Conservation (phyloP, 2,113 vertebrate species). For the Corythaeola cristata region DNA sequence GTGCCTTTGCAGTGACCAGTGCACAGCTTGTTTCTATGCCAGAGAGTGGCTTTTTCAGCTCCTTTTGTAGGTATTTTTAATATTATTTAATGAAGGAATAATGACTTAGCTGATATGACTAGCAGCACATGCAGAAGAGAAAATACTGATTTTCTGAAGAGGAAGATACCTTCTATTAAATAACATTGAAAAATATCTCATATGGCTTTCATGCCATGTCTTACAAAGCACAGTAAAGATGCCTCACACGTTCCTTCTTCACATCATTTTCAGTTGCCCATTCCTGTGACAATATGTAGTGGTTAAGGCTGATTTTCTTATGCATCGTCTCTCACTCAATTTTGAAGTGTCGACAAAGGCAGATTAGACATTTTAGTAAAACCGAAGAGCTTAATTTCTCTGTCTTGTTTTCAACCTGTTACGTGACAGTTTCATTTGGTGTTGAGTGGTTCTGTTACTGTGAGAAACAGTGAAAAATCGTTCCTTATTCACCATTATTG, state of each 20-base stretch:
- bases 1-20: not conserved
- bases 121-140: not conserved
- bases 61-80: not conserved
- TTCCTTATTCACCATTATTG: not conserved
- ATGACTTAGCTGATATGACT: not conserved
- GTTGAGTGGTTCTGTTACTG: not conserved
- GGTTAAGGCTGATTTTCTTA: not conserved
- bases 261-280: not conserved
- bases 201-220: not conserved
- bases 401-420: not conserved
- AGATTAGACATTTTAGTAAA: not conserved
- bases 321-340: not conserved
- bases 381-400: not conserved
- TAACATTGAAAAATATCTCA: not conserved
- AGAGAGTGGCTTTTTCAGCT: not conserved
- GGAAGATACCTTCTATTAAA: not conserved
- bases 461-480: not conserved
- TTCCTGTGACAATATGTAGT: not conserved
- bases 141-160: not conserved
- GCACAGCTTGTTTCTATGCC: not conserved
- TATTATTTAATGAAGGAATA: not conserved
- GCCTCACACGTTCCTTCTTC: not conserved
- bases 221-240: not conserved
- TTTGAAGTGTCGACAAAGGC: not conserved
- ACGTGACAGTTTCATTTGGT: not conserved